Conservation (phyloP, 2,888 invertebrate genomes). For the Agriopis aurantiaria region DNA sequence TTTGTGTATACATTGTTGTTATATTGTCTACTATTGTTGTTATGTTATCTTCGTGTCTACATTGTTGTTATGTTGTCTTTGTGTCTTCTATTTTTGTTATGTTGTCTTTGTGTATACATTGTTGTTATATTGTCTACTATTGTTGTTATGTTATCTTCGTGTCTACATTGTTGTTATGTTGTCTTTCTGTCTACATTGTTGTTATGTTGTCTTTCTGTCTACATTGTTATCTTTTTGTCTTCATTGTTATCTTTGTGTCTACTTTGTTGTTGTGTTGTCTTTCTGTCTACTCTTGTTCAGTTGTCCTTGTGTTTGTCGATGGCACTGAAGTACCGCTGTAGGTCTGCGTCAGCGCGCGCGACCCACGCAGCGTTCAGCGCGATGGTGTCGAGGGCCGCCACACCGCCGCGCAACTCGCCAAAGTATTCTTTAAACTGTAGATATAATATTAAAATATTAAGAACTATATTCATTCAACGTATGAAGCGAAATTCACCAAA, state of each 20-base stretch:
- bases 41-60: too few species aligned
- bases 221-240: slow-evolving; percentile 19
- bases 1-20: too few species aligned
- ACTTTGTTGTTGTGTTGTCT: not conserved
- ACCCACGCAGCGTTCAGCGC: slow-evolving; percentile 95
- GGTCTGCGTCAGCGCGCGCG: slow-evolving; percentile 83
- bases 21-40: too few species aligned
- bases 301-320: slow-evolving; percentile 40
- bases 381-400: slow-evolving; percentile 92
- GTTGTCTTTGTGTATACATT: too few species aligned
- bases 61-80: too few species aligned
- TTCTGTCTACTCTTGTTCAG: not conserved
- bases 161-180: too few species aligned
- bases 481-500: not conserved
- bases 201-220: too few species aligned
- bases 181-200: too few species aligned
- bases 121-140: not conserved
- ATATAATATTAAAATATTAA: not conserved
- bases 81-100: too few species aligned
- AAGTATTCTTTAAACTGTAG: slow-evolving; percentile 88
- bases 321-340: slow-evolving; percentile 69
- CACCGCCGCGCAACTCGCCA: slow-evolving; percentile 85
- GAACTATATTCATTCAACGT: not conserved
- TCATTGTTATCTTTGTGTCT: too few species aligned
- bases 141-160: not conserved